Conservation (phyloP, 2,797 vertebrate species). For the Meriones psammophilus region DNA sequence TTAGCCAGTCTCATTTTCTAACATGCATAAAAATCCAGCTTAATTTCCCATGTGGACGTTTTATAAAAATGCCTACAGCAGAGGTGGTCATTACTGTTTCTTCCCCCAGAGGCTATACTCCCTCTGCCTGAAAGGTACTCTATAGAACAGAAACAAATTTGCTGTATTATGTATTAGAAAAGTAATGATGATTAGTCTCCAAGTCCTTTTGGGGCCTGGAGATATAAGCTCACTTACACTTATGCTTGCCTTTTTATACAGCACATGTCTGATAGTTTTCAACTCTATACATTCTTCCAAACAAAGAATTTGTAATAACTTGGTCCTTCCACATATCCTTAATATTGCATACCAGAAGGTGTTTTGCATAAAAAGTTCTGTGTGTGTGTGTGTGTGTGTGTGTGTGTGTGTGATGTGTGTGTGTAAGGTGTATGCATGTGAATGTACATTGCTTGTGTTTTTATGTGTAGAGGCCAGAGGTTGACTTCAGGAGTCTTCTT, state of each 20-base stretch:
- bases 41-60: slow-evolving; percentile 81
- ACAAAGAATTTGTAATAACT: not conserved
- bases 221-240: not conserved
- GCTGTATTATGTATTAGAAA: not conserved
- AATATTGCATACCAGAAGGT: not conserved
- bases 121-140: not conserved
- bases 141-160: slow-evolving; percentile 45
- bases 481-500: not conserved
- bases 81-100: slow-evolving; percentile 55
- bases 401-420: not conserved
- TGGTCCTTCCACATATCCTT: not conserved
- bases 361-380: not conserved
- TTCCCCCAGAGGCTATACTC: not conserved
- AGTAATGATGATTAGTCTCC: not conserved
- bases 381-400: not conserved
- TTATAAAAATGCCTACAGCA: slow-evolving; percentile 51
- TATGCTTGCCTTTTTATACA: not conserved
- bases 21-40: slow-evolving; percentile 66
- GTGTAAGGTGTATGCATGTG: too few species aligned
- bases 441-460: not conserved
- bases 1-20: slow-evolving; percentile 71
- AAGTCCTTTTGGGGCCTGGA: slow-evolving; percentile 7
- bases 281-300: slow-evolving; percentile 16
- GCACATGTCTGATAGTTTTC: slow-evolving; percentile 7
- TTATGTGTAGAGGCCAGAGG: not conserved